Base-by-base conservation (phyloP, 2,888 invertebrate species). In the Operophtera brumata region DNA sequence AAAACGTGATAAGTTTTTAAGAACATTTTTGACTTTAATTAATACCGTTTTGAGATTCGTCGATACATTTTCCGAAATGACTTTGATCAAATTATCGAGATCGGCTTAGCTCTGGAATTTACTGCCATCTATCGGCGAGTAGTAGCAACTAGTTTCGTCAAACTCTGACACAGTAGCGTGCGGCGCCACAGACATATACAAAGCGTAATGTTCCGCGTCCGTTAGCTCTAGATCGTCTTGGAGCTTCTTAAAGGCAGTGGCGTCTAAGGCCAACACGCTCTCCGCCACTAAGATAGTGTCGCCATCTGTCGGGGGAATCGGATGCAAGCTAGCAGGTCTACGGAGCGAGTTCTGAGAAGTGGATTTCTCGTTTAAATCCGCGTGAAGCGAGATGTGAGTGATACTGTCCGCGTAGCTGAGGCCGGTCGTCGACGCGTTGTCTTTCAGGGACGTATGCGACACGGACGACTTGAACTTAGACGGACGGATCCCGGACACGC, bases 91-190 rank as follows among this genome's bases (percentile, higher is more conserved):
- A 30, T 30, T 30, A 3, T 20, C 7, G 30, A 30, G 8, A 6
- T 8, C 9, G 7, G 7, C 41, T 49, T 56, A 59, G 25, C 79
- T 81, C 32, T 84, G 89, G 67, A 94, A 93, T 78, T 94, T 94
- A 45, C 93, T 94, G 47, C 93, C 95, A 78, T 96, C 96, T 5
- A 96, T 93, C 8, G 96, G 94, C 32, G 96, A 94, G 75, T 96
- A 96, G 76, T 96, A 96, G 78, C 95, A 95, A 40, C 96, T 96
- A 73, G 94, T 94, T 69, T 97, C 97, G 65, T 97, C 97, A 74
- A 96, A 96, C 78, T 97, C 96, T 8, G 96, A 96, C 25, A 92
- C 94, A 0, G 96, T 96, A 13, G 96, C 96, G 75, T 94, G 94
- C 0, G 96, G 96, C 9, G 96, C 96, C 75, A 96, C 93, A 48